Base-by-base conservation (phyloP, 2,113 vertebrate genomes). In the crab-eating macaque (Macaca fascicularis) region DNA sequence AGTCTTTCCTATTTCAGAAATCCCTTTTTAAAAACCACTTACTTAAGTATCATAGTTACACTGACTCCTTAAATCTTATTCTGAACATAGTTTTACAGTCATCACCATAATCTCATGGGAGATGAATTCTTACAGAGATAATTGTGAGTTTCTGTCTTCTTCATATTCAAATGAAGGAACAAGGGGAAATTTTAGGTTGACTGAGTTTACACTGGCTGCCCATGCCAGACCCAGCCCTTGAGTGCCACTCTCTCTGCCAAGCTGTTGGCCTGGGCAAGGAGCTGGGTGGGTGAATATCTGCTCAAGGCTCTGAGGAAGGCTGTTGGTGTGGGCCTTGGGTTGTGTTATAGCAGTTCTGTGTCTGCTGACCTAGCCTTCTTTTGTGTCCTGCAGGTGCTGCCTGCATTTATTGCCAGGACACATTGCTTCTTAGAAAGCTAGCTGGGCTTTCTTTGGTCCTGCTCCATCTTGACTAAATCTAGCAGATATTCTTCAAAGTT, bases 401-500 rank as follows among this genome's bases (percentile, higher is more conserved):
- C 59, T n/a, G 1, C 1, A 3, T 40, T 90, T 43, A 35, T 59
- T 80, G 48, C 64, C 55, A 88, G 75, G 80, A 79, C 17, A 81
- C 25, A 4, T 75, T 78, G 70, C 79, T 94, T 89, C 59, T 32
- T 67, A 70, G 83, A 93, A 79, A 93, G 67, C 70, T 81, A 89
- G 50, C 22, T 48, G 72, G 48, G 22, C 67, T 16, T 88, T 75
- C 57, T 93, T 84, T 92, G 67, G 57, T 87, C 75, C 35, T 83
- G 30, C 22, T 88, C 61, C 52, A 74, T 84, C 76, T 84, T 90
- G 64, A 74, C 48, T 45, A 22, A 43, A 43, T 79, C 50, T 67
- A 45, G 48, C 30, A 89, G 86, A 90, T 84, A 82, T 94, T 93
- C 72, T n/a, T 96, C 64, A 59, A 50, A 52, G 38, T 96, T 93